Base-by-base conservation (phyloP, 2,113 vertebrate genomes). In the Pleuronectes platessa region DNA sequence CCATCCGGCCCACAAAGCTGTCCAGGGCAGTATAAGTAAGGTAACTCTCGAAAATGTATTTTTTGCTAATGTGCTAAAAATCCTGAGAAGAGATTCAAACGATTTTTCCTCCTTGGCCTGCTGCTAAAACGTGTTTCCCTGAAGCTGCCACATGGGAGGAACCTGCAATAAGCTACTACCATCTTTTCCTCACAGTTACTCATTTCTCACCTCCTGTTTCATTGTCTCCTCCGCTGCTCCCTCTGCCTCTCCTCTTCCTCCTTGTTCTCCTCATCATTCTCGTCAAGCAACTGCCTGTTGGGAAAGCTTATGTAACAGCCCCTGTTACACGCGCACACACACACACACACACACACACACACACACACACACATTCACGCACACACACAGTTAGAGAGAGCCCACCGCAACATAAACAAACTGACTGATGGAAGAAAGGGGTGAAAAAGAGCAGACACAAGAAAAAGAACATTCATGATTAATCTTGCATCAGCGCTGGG, bases 201-300 rank as follows among this genome's bases (percentile, higher is more conserved):
- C 74, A 61, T 65, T 73, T 71, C 64, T 63, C 58, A 53, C 74
- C 65, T 81, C 79, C 61, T n/a, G 51, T 61, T 76, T 68, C 35
- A 68, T 62, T 69, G 73, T 68, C 59, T 74, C 71, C 82, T 42
- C 81, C 15, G 60, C 64, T 72, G 40, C 49, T 78, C 66, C 62
- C 51, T 74, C 71, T 55, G 40, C 47, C 76, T 27, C 71, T 78
- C 74, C 61, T 61, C 61, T 26, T 18, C 76, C 63, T 59, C 65
- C 26, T n/a, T 49, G 27, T 56, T 53, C 42, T 68, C 53, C 54
- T 62, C 71, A 56, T 60, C 45, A 49, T 76, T 68, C 81, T 51
- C 73, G 42, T 67, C 35, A 61, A 71, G 73, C 71, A 74, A 40
- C 66, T 75, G 78, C 82, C 83, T 74, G 64, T 76, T 85, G 82